These are phyloP conservation scores for Drymonia ruficornis DNA, from an alignment of 2,888 invertebrate genomes.

Conservation along the genomic window DNA sequence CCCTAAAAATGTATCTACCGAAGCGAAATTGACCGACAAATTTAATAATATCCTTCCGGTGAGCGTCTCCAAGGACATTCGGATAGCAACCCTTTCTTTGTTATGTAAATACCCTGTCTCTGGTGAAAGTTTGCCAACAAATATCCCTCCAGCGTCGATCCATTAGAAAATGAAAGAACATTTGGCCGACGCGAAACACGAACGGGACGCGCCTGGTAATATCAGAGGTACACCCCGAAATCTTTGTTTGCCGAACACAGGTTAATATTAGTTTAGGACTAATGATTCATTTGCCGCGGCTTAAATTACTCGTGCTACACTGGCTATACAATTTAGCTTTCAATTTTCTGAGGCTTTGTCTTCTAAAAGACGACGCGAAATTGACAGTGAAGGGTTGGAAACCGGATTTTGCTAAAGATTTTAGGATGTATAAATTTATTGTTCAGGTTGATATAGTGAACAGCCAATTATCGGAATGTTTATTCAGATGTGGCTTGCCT, in stretches of 20 bases:
- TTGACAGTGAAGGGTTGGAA: slow-evolving; percentile 6
- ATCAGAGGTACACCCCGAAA: slow-evolving; percentile 57
- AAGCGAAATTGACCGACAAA: slow-evolving; percentile 72
- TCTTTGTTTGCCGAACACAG: slow-evolving; percentile 63
- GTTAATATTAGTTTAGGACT: slow-evolving; percentile 77
- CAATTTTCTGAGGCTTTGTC: slow-evolving; percentile 31
- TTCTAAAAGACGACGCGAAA: slow-evolving; percentile 21
- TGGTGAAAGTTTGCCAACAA: slow-evolving; percentile 72
- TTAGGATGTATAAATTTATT: neutral
- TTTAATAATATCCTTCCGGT: slow-evolving; percentile 18
- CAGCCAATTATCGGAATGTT: neutral
- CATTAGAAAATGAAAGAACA: slow-evolving; percentile 80
- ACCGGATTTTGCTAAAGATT: neutral
- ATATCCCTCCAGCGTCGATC: slow-evolving; percentile 69
- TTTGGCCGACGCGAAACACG: slow-evolving; percentile 64
- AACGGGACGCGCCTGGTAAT: slow-evolving; percentile 50
- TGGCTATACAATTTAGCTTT: slow-evolving; percentile 43
- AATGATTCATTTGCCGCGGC: slow-evolving; percentile 71
- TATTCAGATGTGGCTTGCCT: too few relatives aligned
- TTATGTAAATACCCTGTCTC: slow-evolving; percentile 73
- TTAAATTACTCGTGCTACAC: slow-evolving; percentile 52
- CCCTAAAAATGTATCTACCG: slow-evolving; percentile 60
- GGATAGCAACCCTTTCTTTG: slow-evolving; percentile 73
- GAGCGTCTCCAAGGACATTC: slow-evolving; percentile 66
- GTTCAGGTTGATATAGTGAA: neutral